Conservation (phyloP, 2,797 vertebrate species). For the Serranus cabrilla region DNA sequence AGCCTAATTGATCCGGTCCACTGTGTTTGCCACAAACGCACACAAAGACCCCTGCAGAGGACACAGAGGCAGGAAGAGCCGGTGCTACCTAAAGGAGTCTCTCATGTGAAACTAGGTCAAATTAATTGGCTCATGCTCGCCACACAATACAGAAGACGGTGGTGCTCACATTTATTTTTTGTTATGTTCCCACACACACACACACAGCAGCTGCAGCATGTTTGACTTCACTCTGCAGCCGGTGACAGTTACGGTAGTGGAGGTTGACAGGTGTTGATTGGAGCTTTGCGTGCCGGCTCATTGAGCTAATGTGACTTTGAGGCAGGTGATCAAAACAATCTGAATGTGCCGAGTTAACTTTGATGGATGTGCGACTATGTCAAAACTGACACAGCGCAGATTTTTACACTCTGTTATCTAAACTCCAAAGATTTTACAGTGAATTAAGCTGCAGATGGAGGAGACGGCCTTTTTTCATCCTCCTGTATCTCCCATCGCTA, state of each 20-base stretch:
- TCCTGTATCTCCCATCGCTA: background rate
- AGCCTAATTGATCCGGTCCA: slow-evolving; percentile 66
- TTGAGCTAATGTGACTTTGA: slow-evolving; percentile 55
- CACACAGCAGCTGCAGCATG: slow-evolving; percentile 41
- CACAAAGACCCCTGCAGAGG: slow-evolving; percentile 61
- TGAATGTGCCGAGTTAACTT: slow-evolving; percentile 23
- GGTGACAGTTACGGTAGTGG: slow-evolving; percentile 42
- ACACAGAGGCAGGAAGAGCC: slow-evolving; percentile 32
- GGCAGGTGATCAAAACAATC: slow-evolving; percentile 49
- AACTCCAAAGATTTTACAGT: background rate
- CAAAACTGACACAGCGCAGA: slow-evolving; percentile 15
- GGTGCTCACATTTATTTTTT: slow-evolving; percentile 32
- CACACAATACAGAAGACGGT: slow-evolving; percentile 50
- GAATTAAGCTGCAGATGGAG: background rate
- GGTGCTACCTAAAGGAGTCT: slow-evolving; percentile 43
- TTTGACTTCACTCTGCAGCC: slow-evolving; percentile 16
- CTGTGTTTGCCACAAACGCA: slow-evolving; percentile 10
- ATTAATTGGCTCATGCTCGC: slow-evolving; percentile 66
- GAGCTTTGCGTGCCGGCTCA: slow-evolving; percentile 28
- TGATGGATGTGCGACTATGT: slow-evolving; percentile 31
- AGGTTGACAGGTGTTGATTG: slow-evolving; percentile 61
- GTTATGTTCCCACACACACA: too few species aligned
- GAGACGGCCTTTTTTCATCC: background rate
- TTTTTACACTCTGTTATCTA: slow-evolving; percentile 2
- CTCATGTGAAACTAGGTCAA: slow-evolving; percentile 69